Evolutionary conservation across 1,140 invertebrate species (phyloP), one percentile per base, ranked within the genome.

Genomic region (Aradophagus sp.): DNA sequence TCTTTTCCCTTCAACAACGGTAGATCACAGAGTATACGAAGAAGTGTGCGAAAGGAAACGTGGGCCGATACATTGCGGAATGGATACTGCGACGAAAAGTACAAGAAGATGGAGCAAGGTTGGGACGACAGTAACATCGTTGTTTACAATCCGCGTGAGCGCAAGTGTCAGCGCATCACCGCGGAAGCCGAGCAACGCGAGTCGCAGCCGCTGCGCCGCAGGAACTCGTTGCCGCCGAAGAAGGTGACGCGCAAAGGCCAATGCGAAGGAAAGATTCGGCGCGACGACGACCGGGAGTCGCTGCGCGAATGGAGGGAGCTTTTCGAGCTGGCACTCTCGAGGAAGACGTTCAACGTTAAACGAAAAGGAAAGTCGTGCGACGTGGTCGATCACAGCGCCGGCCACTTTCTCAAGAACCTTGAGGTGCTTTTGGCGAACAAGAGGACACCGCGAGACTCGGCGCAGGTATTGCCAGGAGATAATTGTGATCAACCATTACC

Each of bases 291-390:
- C 79, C 65, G 27, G 8, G 50, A 48, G 0, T 58, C 63, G 13
- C 79, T 42, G 68, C 74, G 16, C 23, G 84, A 87, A 6, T 89
- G 88, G 88, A 81, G 84, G 23, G 84, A 86, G 62, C 74, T 89
- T 29, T 83, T 89, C 48, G 88, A 89, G 56, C 81, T 88, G 65
- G 87, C 88, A 16, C 74, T 88, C 27, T 84, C 86, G 70, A 85
- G 86, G 72, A 87, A 87, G 63, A 74, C 73, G 31, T 59, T 50
- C 16, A 68, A 23, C 13, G 32, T 2, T 11, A 55, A 36, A 62
- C 45, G 10, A 52, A 58, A 38, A 73, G 68, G 59, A 74, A 71
- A 53, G 70, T 59, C 34, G 77, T 83, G 62, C 72, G 61, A 42
- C 27, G 48, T 36, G 35, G 48, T 41, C 44, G 52, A 56, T 23